These are phyloP conservation scores for Rhyzopertha dominica DNA, from an alignment of 1,140 invertebrate genomes.

Conservation along the genomic window DNA sequence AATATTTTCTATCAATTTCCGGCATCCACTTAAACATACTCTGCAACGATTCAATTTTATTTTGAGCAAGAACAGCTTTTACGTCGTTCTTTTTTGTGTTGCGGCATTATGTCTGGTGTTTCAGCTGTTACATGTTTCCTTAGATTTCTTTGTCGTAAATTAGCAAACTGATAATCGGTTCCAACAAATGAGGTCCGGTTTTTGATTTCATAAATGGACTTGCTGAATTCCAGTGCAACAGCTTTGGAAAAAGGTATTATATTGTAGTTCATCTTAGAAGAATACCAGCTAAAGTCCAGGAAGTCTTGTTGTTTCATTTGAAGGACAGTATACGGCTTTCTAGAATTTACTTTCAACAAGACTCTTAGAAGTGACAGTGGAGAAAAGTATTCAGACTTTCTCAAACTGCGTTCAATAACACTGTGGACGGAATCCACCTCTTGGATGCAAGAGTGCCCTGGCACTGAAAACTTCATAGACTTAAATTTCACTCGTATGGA, in stretches of 20 bases:
- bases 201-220: too few species aligned
- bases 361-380: constrained; percentile 21
- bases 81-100: too few species aligned
- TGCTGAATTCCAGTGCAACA: constrained; percentile 10
- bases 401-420: constrained; percentile 27
- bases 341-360: constrained; percentile 16
- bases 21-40: too few species aligned
- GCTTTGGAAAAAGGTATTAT: constrained; percentile 15
- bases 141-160: too few species aligned
- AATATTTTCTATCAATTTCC: too few species aligned
- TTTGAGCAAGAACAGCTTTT: too few species aligned
- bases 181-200: too few species aligned
- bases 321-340: constrained; percentile 17
- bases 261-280: constrained; percentile 16
- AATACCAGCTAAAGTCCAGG: constrained; percentile 16
- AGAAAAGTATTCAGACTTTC: constrained; percentile 26
- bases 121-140: too few species aligned
- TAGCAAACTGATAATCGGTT: too few species aligned
- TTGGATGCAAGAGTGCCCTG: constrained; percentile 31
- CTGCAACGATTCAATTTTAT: too few species aligned
- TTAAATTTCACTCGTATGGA: constrained; percentile 19
- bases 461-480: constrained; percentile 31
- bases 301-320: constrained; percentile 17
- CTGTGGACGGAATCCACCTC: constrained; percentile 32
- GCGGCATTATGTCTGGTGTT: too few species aligned